Conservation (phyloP, 2,113 vertebrate species). For the Gopherus evgoodei region DNA sequence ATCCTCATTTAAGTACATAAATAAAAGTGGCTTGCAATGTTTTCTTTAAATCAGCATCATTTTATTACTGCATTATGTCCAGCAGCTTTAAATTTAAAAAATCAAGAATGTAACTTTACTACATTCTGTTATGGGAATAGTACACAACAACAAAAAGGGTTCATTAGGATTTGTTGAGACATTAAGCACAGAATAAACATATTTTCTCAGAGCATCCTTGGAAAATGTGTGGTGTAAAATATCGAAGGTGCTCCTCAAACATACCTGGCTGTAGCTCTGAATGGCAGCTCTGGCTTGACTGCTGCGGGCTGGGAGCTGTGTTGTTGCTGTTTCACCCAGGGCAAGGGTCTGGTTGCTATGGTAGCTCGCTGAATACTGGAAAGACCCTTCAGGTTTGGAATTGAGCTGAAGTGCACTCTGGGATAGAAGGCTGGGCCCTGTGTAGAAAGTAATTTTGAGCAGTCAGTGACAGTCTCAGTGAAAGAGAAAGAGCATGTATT, state of each 20-base stretch:
- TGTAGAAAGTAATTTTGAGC: slow-evolving; percentile 84
- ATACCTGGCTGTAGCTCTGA: slow-evolving; percentile 98
- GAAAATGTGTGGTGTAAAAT: background rate
- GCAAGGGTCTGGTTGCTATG: slow-evolving; percentile 99
- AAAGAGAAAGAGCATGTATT: slow-evolving; percentile 82
- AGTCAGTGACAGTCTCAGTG: slow-evolving; percentile 84
- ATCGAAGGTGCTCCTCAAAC: background rate
- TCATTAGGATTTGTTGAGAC: background rate
- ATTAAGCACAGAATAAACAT: fast-evolving
- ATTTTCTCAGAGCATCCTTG: background rate
- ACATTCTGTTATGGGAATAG: background rate
- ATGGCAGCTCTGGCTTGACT: slow-evolving; percentile 90
- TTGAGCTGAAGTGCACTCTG: slow-evolving; percentile 98
- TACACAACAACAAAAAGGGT: background rate
- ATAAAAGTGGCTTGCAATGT: background rate
- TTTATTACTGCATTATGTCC: background rate
- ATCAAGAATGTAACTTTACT: background rate
- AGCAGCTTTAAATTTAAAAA: background rate
- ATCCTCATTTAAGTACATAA: background rate
- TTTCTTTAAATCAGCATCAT: background rate
- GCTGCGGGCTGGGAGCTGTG: slow-evolving; percentile 88
- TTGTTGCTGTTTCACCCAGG: slow-evolving; percentile 87
- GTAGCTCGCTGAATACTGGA: slow-evolving; percentile 98
- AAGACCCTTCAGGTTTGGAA: slow-evolving; percentile 97
- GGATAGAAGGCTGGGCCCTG: slow-evolving; percentile 96